Evolutionary conservation across 2,113 vertebrate species (phyloP), one percentile per base, ranked within the genome.

Genomic region (Ranitomeya imitator): DNA sequence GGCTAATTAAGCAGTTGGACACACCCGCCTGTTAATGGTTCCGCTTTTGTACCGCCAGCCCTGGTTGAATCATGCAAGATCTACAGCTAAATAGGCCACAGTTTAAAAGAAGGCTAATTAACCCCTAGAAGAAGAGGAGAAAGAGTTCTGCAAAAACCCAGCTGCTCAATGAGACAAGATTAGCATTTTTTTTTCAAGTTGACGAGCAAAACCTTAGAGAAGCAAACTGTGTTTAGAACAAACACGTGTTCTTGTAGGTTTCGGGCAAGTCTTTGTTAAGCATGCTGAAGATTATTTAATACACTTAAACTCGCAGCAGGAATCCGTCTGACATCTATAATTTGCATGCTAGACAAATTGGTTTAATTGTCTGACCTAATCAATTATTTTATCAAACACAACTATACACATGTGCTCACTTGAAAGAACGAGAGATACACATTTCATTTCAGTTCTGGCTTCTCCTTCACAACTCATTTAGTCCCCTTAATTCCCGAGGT

Each of bases 71-170:
- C 92, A 93, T 88, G 73, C 69, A 69, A 89, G 93, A 93, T 90
- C 78, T 91, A 92, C 89, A 92, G 90, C 91, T 93, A 93, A 94
- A 94, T 90, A 94, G 89, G 85, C 83, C 90, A 90, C 90, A 90
- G 91, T 93, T 88, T 93, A 91, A 93, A 95, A 95, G 93, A 93
- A 91, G 87, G 89, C 89, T 94, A 94, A 96, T 95, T 96, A 95
- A 94, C 89, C 90, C 76, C 85, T 90, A 79, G 71, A 87, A 93
- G 85, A 86, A 90, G 73, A 76, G 88, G 89, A 90, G 92, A 90
- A 92, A 93, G 91, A 89, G 89, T 91, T 93, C 21, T 92, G 89
- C 83, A 69, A 57, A 90, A 92, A 88, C 81, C 81, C 93, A 97
- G 94, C 93, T 96, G 94, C 93, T 95, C 89, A 92, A 93, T 82